Evolutionary conservation across 53 echinoderm and acorn worm genomes (phyloP), one percentile per base, ranked within the genome.

Genomic region (Stichopus horrens): DNA sequence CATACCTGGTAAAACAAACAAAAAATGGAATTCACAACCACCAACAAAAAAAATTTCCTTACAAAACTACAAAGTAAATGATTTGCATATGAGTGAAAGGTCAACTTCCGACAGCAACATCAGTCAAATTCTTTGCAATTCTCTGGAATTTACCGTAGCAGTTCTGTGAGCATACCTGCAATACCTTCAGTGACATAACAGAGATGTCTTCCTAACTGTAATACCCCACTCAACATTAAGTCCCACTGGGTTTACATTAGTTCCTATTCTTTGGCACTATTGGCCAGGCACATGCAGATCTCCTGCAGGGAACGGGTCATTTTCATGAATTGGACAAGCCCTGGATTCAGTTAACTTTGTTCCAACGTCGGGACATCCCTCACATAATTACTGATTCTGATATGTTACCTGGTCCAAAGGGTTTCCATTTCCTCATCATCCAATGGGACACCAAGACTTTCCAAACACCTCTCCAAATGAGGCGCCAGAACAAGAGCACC

Each of bases 341-440:
- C 60, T 59, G 4, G 60, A 58, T 56, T 57, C 23, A 67, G 11
- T 67, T 11, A 67, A 67, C 11, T n/a, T 67, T 67, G 13, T 37
- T 37, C 37, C 37, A 37, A 37, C 37, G 37, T 37, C 37, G 2
- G 37, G 37, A 37, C 37, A 37, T 37, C 37, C 37, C 37, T 2
- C 37, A 2, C 37, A 37, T 37, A 37, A 37, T 37, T 37, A 37
- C 37, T 37, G 37, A 54, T 77, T 18, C 16, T 37, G 21, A 85
- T 19, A 16, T 74, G 86, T 22, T 83, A 96, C 93, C 95, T 93
- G 52, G 91, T 75, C 97, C 97, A 96, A 9, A 96, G 86, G 74
- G 93, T 95, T 21, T 90, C 88, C 95, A 96, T 93, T 79, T 96
- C 95, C 21, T 93, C 89, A 11, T 95, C 93, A 74, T 96, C 91